These are phyloP conservation scores for Embidobia sp. DNA, from an alignment of 2,888 invertebrate species.

Conservation along the genomic window DNA sequence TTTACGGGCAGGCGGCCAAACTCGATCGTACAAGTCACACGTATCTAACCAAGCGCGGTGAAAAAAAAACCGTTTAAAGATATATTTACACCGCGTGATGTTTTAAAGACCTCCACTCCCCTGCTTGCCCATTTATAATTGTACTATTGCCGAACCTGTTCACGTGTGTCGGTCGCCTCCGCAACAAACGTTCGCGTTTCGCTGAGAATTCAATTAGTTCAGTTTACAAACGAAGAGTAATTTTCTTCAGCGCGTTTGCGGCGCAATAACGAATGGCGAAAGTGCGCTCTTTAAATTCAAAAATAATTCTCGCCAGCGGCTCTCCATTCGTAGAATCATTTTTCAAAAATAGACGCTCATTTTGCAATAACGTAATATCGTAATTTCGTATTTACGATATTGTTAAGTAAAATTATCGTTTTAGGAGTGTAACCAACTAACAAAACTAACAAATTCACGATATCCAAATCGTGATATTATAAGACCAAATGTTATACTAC, in stretches of 20 bases:
- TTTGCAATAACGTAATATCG: too few relatives aligned
- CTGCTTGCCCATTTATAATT: slow-evolving; percentile 33
- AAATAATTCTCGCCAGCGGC: slow-evolving; percentile 1
- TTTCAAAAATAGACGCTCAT: too few relatives aligned
- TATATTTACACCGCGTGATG: slow-evolving; percentile 40
- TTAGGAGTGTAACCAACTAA: too few relatives aligned
- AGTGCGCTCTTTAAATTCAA: slow-evolving; percentile 6
- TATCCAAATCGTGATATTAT: too few relatives aligned
- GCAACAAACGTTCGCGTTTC: slow-evolving; percentile 27
- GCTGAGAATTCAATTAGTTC: slow-evolving; percentile 44
- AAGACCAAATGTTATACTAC: too few relatives aligned
- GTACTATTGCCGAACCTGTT: slow-evolving; percentile 37
- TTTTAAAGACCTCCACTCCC: slow-evolving; percentile 25
- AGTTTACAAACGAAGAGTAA: slow-evolving; percentile 38
- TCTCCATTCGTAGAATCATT: not conserved
- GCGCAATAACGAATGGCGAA: slow-evolving; percentile 10
- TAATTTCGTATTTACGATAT: too few relatives aligned
- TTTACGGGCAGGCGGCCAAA: slow-evolving; percentile 12
- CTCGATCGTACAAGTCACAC: slow-evolving; percentile 2
- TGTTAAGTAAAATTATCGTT: too few relatives aligned
- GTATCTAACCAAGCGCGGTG: slow-evolving; percentile 2
- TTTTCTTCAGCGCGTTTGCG: slow-evolving; percentile 5
- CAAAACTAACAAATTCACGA: too few relatives aligned
- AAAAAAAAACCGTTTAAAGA: slow-evolving; percentile 16
- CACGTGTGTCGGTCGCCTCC: slow-evolving; percentile 15